phyloP scores from a whole-genome alignment of 2,888 invertebrate genomes.

The Perizoma affinitatum region DNA sequence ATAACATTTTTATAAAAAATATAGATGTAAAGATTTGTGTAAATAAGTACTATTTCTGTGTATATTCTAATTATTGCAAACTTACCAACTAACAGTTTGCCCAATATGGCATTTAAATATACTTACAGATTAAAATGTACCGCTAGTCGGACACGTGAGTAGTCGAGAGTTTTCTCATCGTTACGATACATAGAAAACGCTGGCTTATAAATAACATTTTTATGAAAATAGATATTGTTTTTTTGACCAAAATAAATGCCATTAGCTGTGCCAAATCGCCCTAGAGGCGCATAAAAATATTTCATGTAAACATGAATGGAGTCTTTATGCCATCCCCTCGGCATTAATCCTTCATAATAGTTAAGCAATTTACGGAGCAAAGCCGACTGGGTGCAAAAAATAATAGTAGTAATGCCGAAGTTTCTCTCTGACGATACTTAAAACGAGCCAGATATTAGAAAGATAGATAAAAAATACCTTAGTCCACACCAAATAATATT shows the following conservation, averaged over 20 bases:
- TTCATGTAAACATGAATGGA: conserved; percentile 65
- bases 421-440: conserved; percentile 21
- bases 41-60: no score
- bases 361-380: conserved; percentile 71
- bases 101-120: no score
- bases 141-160: no score
- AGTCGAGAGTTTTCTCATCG: no score
- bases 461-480: no score
- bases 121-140: no score
- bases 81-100: no score
- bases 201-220: no score
- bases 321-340: conserved; percentile 58
- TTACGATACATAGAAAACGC: no score
- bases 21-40: not conserved
- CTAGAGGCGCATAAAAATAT: conserved; percentile 59
- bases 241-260: conserved; percentile 33
- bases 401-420: conserved; percentile 38
- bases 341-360: conserved; percentile 61
- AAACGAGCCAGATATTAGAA: not conserved
- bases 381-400: conserved; percentile 59
- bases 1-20: not conserved
- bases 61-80: no score
- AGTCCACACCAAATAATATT: no score
- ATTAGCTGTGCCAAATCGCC: conserved; percentile 44
- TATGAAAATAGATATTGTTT: no score